Base-by-base conservation (phyloP, 2,888 invertebrate genomes). In the Drosophila borborema region DNA sequence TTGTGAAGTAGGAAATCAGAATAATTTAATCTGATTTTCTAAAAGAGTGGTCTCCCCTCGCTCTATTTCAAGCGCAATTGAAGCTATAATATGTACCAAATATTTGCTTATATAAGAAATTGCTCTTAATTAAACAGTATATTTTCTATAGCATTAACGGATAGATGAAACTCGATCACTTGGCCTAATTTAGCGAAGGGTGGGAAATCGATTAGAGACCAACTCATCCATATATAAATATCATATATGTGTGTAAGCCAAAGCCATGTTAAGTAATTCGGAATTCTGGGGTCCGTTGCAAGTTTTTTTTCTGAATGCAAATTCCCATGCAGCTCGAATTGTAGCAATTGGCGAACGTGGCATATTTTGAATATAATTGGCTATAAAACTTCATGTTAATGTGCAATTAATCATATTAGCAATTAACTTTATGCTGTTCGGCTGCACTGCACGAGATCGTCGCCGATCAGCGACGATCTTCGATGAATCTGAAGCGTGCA, bases 311-410 rank as follows among this genome's bases (percentile, higher is more conserved):
- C 6, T 28, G 12, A 36, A 3, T 18, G 23, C 31, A 45, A 65
- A 66, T 84, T 87, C 85, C 76, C 87, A 84, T 69, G 82, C 54
- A 38, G 38, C 36, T 40, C 45, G 55, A 81, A 77, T 56, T 78
- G 81, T 77, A 72, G 78, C 79, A 78, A 70, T 78, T 77, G 71
- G 74, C 67, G 62, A 73, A 64, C 79, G 76, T 88, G 89, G 86
- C 90, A 88, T 86, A 90, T 86, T 90, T 90, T 89, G 87, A 80
- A 77, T 87, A 90, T 91, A 91, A 91, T 91, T 91, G 91, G 89
- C 90, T 77, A 91, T 91, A 91, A 91, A 91, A 90, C 91, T 90
- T 90, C 91, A 91, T 91, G 91, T 91, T 91, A 91, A 91, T 90
- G 90, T 90, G 86, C 91, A 91, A 91, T 91, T 91, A 91, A 91